phyloP scores from a whole-genome alignment of 2,888 invertebrate genomes.

The Sclerodermus sp. region DNA sequence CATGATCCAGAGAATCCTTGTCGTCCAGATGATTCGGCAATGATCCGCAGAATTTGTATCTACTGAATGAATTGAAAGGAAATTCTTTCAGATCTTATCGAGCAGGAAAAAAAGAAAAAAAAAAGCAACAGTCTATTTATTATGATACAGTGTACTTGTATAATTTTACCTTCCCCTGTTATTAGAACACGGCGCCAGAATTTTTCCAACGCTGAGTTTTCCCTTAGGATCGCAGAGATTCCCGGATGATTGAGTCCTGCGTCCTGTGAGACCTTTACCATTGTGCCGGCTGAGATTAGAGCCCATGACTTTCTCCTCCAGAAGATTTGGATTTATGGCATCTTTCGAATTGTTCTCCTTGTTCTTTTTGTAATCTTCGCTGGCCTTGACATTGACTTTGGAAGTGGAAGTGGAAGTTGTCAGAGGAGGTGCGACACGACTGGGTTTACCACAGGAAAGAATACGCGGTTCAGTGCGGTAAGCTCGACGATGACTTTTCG shows the following conservation, averaged over 20 bases:
- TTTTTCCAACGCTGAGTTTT: conserved; percentile 50
- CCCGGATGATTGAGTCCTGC: conserved; percentile 74
- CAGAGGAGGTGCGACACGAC: conserved; percentile 23
- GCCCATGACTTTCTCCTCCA: conserved; percentile 62
- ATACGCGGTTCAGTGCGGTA: no score
- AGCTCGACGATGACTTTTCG: not conserved
- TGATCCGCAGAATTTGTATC: conserved; percentile 63
- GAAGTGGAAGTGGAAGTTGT: conserved; percentile 33
- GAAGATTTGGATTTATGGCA: conserved; percentile 29
- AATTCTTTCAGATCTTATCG: no score
- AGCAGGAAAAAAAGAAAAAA: no score
- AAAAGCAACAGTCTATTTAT: no score
- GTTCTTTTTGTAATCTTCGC: conserved; percentile 46
- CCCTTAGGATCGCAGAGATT: conserved; percentile 69
- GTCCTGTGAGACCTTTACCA: conserved; percentile 70
- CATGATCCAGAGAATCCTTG: conserved; percentile 60
- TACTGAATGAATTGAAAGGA: conserved; percentile 12
- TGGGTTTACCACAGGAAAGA: no score
- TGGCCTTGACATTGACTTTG: conserved; percentile 44
- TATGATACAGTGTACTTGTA: no score
- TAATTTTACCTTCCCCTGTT: conserved; percentile 42
- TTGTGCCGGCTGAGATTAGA: conserved; percentile 78
- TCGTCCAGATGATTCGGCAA: conserved; percentile 73
- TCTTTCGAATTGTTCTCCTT: conserved; percentile 47
- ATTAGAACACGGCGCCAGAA: conserved; percentile 51